Base-by-base conservation (phyloP, 2,888 invertebrate species). In the Mactromeris polynyma region DNA sequence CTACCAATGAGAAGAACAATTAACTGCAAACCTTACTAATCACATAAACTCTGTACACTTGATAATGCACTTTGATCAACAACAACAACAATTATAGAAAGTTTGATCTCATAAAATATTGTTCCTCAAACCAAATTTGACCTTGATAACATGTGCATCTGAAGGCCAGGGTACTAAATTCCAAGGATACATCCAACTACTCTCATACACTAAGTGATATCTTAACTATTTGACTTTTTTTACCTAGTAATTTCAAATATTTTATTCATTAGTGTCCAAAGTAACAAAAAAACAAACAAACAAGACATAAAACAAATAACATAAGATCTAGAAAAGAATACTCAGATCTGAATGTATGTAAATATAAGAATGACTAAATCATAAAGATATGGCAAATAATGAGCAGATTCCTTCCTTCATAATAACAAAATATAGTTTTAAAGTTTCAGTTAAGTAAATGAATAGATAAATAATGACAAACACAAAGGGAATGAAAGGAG, bases 271-370 rank as follows among this genome's bases (percentile, higher is more conserved):
- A 46, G 46, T 46, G 17, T 17, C 46, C 46, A 46, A 46, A 46
- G 14, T 46, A 46, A 46, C 46, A 4, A 6, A 26, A 7, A 64
- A 64, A 64, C 6, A 9, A 64, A 64, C 58, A 26, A n/a, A 64
- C 1, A 26, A 64, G 58, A 64, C 58, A 64, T 26, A 64, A 64
- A 64, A 64, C 11, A n/a, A 9, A 26, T 64, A 64, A 64, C 58
- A 64, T 64, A 64, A 64, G 58, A 64, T 64, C 58, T 64, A 64
- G 3, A 26, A 2, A 64, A 33, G 17, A 19, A 33, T 36, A 36
- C 14, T 73, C 73, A 73, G 73, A 73, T 73, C 73, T 73, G 19
- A 36, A 73, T 73, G n/a, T n/a, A 73, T 19, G n/a, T 69, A 33
- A 69, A 69, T 69, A 73, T 19, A 73, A 33, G 19, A 36, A 33